Percentiles rank a stretch among this genome's conserved stretches.
phyloP scores from a whole-genome alignment of 2,888 invertebrate genomes.

The Quadriops clusia region DNA sequence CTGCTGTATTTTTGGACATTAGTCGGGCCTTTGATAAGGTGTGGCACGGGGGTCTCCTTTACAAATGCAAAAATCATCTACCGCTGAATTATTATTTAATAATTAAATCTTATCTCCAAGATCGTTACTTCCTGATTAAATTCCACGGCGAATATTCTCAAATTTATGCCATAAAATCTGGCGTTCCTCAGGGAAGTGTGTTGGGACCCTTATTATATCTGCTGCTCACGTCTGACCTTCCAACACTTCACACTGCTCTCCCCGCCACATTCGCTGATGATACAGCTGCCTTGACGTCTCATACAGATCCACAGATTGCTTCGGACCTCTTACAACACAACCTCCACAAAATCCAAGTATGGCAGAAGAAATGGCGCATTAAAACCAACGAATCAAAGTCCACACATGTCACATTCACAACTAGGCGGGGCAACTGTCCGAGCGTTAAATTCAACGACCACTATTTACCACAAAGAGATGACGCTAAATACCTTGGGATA shows the following conservation, averaged over 20 bases:
- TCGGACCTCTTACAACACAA: slow-evolving; percentile 13
- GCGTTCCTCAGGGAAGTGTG: no score
- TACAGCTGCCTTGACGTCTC: slow-evolving; percentile 13
- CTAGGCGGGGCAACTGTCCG: slow-evolving; percentile 3
- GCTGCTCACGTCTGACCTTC: slow-evolving; percentile 15
- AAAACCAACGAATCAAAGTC: slow-evolving; percentile 6
- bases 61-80: slow-evolving; percentile 8
- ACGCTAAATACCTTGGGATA: slow-evolving; percentile 6
- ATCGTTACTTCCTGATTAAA: no score
- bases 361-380: slow-evolving; percentile 5
- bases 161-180: no score
- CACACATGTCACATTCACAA: slow-evolving; percentile 3
- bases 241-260: slow-evolving; percentile 7
- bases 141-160: no score
- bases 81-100: no score
- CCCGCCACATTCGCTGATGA: slow-evolving; percentile 16
- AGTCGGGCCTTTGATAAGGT: no score
- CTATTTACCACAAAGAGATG: slow-evolving; percentile 1
- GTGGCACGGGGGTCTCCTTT: slow-evolving; percentile 5
- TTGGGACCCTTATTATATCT: slow-evolving; percentile 16
- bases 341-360: slow-evolving; percentile 3
- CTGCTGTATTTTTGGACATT: slow-evolving; percentile 6
- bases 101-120: no score
- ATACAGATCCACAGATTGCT: slow-evolving; percentile 12
- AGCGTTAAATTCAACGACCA: slow-evolving; percentile 2